A percentile compares a stretch with the other conserved stretches of the same genome.
Evolutionary conservation across 2,888 invertebrate species (phyloP).

Genomic region (Drosophila picticornis): DNA sequence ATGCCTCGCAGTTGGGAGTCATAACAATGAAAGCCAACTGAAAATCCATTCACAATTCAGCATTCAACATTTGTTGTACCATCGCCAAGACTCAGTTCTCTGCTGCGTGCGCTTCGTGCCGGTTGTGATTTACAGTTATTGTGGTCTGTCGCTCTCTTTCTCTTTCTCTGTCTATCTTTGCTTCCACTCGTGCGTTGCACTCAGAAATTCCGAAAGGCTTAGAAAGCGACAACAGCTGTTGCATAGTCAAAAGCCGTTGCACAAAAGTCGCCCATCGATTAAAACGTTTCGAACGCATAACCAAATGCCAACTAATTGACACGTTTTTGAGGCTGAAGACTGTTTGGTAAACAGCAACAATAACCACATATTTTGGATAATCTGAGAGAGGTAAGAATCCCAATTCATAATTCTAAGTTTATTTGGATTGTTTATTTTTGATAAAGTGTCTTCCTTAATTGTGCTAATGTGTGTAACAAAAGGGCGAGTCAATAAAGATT

Average conservation of each 20-base stretch:
- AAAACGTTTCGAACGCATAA: background rate
- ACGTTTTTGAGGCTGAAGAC: background rate
- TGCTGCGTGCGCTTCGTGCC: constrained; percentile 46
- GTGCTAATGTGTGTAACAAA: constrained; percentile 12
- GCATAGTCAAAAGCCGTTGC: constrained; percentile 14
- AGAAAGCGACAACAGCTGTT: constrained; percentile 21
- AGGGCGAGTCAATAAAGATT: background rate
- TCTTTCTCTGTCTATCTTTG: constrained; percentile 7
- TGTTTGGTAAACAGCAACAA: constrained; percentile 1
- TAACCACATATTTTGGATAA: background rate
- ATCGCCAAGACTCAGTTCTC: constrained; percentile 46
- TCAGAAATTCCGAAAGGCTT: constrained; percentile 4
- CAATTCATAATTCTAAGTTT: background rate
- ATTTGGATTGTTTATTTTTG: background rate
- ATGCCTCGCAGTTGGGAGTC: constrained; percentile 23
- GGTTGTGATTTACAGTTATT: constrained; percentile 51
- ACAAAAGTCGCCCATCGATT: constrained; percentile 15
- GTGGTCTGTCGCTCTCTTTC: background rate
- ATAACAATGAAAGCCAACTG: constrained; percentile 40
- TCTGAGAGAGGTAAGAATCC: constrained; percentile 19
- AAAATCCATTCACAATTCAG: constrained; percentile 33
- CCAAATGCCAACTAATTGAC: constrained; percentile 16
- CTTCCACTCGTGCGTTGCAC: constrained; percentile 25
- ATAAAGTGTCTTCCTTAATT: constrained; percentile 1
- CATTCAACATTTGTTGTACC: constrained; percentile 26